Percentiles rank a stretch among this genome's conserved stretches.
Conservation (phyloP, 2,888 invertebrate species). For the Atethmia centrago region DNA sequence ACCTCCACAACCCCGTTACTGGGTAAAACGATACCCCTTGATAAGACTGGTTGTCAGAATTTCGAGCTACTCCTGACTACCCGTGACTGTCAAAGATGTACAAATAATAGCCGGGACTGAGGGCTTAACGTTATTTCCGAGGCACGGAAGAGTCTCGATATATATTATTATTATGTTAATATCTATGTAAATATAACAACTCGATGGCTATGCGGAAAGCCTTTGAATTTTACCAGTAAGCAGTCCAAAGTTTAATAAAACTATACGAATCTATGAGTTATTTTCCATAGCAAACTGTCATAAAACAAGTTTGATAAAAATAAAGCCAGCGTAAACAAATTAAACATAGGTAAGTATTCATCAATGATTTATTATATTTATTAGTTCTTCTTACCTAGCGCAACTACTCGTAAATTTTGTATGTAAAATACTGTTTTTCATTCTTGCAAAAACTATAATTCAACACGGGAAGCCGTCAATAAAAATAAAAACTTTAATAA, state of each 20-base stretch:
- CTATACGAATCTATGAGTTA: not conserved
- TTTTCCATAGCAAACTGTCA: not conserved
- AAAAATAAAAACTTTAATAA: constrained; percentile 7
- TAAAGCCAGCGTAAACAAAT: not conserved
- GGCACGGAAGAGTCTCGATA: too few species aligned
- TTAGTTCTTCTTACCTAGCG: not conserved
- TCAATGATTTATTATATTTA: not conserved
- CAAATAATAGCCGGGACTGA: too few species aligned
- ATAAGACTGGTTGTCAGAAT: too few species aligned
- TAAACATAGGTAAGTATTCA: not conserved
- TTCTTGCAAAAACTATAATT: constrained; percentile 12
- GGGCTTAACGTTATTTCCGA: too few species aligned
- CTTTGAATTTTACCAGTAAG: not conserved
- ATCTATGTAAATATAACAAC: not conserved
- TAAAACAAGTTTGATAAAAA: not conserved
- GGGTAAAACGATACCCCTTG: too few species aligned
- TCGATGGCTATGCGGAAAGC: not conserved
- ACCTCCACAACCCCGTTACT: too few species aligned
- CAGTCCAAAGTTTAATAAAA: constrained; percentile 6
- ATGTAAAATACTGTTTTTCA: constrained; percentile 43
- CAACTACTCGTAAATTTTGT: constrained; percentile 1
- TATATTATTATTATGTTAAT: too few species aligned
- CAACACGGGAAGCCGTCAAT: constrained; percentile 3
- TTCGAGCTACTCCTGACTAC: too few species aligned
- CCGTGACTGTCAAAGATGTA: too few species aligned